These are phyloP conservation scores for Orthonychiurus folsomi DNA, from an alignment of 2,888 invertebrate species.

Conservation along the genomic window DNA sequence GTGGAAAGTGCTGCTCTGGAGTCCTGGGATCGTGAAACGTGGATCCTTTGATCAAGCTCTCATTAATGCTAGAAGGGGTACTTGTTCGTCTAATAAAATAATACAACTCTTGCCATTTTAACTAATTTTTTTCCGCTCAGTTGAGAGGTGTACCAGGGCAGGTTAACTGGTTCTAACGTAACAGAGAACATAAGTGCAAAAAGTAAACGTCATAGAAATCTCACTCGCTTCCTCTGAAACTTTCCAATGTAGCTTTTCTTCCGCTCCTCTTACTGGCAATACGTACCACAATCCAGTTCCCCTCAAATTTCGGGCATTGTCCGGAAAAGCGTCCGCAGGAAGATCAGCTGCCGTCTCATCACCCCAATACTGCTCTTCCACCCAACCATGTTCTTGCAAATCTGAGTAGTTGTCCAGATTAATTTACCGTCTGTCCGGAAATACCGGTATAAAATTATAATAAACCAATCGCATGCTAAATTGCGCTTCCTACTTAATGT, in stretches of 20 bases:
- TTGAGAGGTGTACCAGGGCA: too few species aligned
- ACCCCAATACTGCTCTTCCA: neutral
- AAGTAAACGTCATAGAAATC: neutral
- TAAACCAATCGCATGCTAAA: too few species aligned
- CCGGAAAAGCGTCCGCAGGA: neutral
- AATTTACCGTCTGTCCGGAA: neutral
- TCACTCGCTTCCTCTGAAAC: neutral
- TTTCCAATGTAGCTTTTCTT: neutral
- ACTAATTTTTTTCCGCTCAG: too few species aligned
- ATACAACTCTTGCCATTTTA: too few species aligned
- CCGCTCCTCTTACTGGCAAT: neutral
- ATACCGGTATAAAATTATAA: neutral
- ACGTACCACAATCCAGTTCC: neutral
- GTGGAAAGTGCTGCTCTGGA: too few species aligned
- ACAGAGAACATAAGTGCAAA: neutral
- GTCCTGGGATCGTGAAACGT: too few species aligned
- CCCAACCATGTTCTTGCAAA: neutral
- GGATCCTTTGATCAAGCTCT: too few species aligned
- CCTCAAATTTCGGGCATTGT: neutral
- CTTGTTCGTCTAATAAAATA: too few species aligned
- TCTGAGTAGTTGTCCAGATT: neutral
- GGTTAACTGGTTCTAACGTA: too few species aligned
- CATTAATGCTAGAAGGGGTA: too few species aligned
- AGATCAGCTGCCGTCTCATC: neutral
- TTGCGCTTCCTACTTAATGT: too few species aligned